Conservation (phyloP, 2,113 vertebrate species). For the Petrocephalus zakoni region DNA sequence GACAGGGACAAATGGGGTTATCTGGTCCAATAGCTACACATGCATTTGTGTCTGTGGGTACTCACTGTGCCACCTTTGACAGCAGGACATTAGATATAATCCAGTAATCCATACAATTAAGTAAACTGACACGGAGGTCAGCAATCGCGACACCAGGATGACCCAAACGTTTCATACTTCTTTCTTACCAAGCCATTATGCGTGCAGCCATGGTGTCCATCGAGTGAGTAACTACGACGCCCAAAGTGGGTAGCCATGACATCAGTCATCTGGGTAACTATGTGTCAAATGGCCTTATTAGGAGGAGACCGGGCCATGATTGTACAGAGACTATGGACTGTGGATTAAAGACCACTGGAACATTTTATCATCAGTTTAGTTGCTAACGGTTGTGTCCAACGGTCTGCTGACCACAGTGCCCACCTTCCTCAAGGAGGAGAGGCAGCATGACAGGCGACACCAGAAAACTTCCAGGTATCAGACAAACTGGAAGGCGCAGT, state of each 20-base stretch:
- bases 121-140: background rate
- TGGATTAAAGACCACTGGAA: background rate
- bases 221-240: background rate
- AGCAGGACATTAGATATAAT: background rate
- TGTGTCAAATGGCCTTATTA: background rate
- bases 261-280: background rate
- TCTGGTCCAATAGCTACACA: conserved; percentile 33
- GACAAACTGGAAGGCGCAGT: background rate
- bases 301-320: background rate
- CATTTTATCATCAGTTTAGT: background rate
- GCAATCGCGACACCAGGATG: background rate
- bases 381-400: background rate
- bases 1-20: conserved; percentile 8
- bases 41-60: background rate
- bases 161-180: background rate
- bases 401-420: background rate
- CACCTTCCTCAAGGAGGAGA: background rate
- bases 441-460: background rate
- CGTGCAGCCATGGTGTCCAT: background rate
- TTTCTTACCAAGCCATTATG: background rate
- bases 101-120: background rate
- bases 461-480: background rate
- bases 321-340: background rate
- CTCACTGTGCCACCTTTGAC: background rate
- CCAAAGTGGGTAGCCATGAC: background rate